Evolutionary conservation across 2,113 vertebrate genomes (phyloP), one percentile per base, ranked within the genome.

Genomic region (Peromyscus polionotus): DNA sequence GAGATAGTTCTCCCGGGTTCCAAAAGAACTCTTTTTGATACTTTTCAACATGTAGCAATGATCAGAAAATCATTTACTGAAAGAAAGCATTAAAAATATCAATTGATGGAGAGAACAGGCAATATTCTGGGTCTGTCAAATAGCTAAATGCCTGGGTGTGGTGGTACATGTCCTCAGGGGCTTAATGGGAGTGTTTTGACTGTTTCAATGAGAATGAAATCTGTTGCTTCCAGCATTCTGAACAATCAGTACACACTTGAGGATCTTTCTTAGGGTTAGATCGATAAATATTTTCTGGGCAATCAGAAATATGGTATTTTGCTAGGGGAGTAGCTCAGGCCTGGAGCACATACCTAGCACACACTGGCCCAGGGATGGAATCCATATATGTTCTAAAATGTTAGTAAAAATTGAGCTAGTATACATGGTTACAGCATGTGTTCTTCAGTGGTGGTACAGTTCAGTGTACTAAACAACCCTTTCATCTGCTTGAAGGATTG

Each of bases 1-100:
- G 8, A 12, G 26, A 42, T 1, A 5, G 36, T 83, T 11, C 7
- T 10, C 45, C 7, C 7, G 22, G 0, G 3, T 19, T 48, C 31
- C 13, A 54, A 33, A 8, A 17, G 7, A 33, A 80, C 2, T 59
- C 7, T 61, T 84, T 19, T 51, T 48, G 3, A 31, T 51, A 51
- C 7, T 31, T 77, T 51, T 26, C 28, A 17, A 51, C 48, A 48
- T 7, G 2, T 9, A 5, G 5, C n/a, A 63, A 16, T n/a, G 57
- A 24, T 2, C 12, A 19, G 4, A 3, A 63, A 10, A 42, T 67
- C 4, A 26, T 67, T 16, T 45, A 4, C 8, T 45, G 61, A 48
- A 85, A 19, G 19, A 80, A 80, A 10, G 24, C 39, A 85, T 65
- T 5, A 65, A 42, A 65, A 12, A 59, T 33, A 33, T 33, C 14